Percentiles rank a stretch among this genome's conserved stretches.
These are phyloP conservation scores for Chesias legatella DNA, from an alignment of 2,888 invertebrate species.

Conservation along the genomic window DNA sequence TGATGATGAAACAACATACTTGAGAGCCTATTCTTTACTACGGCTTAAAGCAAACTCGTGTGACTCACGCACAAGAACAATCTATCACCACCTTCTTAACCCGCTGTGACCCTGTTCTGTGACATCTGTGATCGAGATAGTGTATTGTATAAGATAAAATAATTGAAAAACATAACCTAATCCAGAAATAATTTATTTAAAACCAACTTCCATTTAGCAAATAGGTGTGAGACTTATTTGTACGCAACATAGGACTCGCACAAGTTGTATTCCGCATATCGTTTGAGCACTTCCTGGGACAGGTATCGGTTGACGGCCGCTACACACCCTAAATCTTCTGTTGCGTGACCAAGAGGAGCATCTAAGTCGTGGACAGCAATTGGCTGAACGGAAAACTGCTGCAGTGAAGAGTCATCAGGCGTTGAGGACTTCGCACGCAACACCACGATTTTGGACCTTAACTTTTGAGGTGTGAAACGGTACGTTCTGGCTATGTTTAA, in stretches of 20 bases:
- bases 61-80: too few relatives aligned
- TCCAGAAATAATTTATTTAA: too few relatives aligned
- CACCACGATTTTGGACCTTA: conserved; percentile 41
- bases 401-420: conserved; percentile 1
- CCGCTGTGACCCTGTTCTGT: too few relatives aligned
- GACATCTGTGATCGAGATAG: too few relatives aligned
- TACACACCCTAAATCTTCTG: conserved; percentile 37
- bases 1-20: too few relatives aligned
- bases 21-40: too few relatives aligned
- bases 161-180: too few relatives aligned
- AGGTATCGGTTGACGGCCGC: conserved; percentile 44
- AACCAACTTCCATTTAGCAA: too few relatives aligned
- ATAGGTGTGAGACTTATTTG: too few relatives aligned
- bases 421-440: conserved; percentile 27
- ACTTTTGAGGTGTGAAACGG: conserved; percentile 16
- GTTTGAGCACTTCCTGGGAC: conserved; percentile 30
- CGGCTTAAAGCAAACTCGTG: too few relatives aligned
- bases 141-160: too few relatives aligned
- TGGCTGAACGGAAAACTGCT: conserved; percentile 34
- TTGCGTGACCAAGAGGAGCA: conserved; percentile 30
- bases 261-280: conserved; percentile 34
- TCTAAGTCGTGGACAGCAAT: conserved; percentile 33
- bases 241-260: conserved; percentile 22
- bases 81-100: too few relatives aligned
- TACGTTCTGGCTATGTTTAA: conserved; percentile 32